Percentiles rank a stretch among this genome's conserved stretches.
These are phyloP conservation scores for Rotaria macrura DNA, from an alignment of 2,888 invertebrate genomes.

Conservation along the genomic window DNA sequence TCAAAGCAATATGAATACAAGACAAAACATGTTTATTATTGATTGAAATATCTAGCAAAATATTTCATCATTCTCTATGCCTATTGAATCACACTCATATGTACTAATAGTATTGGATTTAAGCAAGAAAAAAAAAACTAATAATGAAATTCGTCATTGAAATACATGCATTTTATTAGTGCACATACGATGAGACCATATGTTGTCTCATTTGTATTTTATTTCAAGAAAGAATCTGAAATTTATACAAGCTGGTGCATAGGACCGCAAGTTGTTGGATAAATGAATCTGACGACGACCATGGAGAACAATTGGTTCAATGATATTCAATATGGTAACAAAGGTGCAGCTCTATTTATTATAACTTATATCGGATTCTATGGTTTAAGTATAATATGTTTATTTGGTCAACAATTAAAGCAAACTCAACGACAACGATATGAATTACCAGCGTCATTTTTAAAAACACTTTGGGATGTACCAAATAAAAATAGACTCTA, in stretches of 20 bases:
- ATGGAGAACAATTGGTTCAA: background rate
- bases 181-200: background rate
- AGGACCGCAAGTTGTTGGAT: background rate
- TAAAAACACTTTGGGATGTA: slow-evolving; percentile 9
- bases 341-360: background rate
- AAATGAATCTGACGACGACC: background rate
- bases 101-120: too few relatives aligned
- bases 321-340: background rate
- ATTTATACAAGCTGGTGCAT: background rate
- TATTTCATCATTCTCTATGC: too few relatives aligned
- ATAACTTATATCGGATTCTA: background rate
- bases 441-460: background rate
- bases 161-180: too few relatives aligned
- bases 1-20: too few relatives aligned
- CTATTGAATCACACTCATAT: too few relatives aligned
- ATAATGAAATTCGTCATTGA: too few relatives aligned
- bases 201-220: background rate
- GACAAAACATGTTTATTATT: too few relatives aligned
- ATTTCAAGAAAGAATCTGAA: background rate
- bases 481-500: slow-evolving; percentile 20
- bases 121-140: too few relatives aligned
- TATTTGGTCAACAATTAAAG: background rate
- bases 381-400: background rate
- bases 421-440: background rate
- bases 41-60: too few relatives aligned